Evolutionary conservation across 35 echinoderm and acorn worm genomes (phyloP), one percentile per base, ranked within the genome.

Genomic region (Heliocidaris tuberculata): DNA sequence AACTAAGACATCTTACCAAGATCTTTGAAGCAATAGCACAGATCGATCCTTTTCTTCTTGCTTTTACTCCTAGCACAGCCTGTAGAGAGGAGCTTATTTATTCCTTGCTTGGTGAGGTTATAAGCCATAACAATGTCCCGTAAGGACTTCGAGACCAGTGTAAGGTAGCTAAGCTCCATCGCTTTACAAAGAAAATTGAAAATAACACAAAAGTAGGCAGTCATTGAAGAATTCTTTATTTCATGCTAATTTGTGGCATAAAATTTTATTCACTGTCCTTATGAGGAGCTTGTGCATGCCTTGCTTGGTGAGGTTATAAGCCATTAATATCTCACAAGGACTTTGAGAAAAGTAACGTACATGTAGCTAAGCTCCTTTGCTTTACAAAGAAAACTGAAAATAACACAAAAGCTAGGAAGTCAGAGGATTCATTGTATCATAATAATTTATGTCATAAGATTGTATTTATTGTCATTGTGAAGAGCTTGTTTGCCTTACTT

Each of bases 81-180:
- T 49, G 13, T 30, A 17, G 48, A 49, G 3, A 93, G 11, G 17
- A 96, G 52, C 47, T 86, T 94, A 21, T 88, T 90, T 24, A 96
- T 30, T 24, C 95, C 95, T 71, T 94, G 86, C 47, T 30, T 94
- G 88, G 94, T 96, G 48, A 94, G 49, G 48, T 86, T 96, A 31
- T 96, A 96, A 0, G 88, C 85, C 56, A 92, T 78, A 1, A 96
- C 94, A 19, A 97, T 31, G 32, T 96, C 95, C 19, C 97, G 88
- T 11, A 97, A 10, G 27, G 86, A 88, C 48, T 97, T 97, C 9
- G 95, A 96, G 12, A 94, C 93, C 48, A 97, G n/a, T 16, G 93
- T 95, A 30, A 97, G 78, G 31, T 93, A 24, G 59, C 97, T 96
- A n/a, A 97, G 52, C 8, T 97, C 97, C 49, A 92, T 31, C 54